Evolutionary conservation across 2,797 vertebrate species (phyloP).

Genomic region (Lophotriccus pileatus): DNA sequence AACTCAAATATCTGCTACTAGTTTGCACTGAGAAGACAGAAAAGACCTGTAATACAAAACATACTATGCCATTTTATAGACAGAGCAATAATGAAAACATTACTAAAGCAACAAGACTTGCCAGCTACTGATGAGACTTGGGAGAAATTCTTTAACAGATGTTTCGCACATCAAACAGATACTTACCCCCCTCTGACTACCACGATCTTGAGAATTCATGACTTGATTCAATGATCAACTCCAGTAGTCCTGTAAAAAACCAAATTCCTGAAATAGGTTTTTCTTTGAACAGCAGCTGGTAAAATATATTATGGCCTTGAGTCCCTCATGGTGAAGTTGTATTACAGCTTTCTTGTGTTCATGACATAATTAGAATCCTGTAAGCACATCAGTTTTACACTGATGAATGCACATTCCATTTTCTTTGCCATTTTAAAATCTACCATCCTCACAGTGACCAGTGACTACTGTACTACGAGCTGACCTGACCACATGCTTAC

Average conservation of each 20-base stretch:
- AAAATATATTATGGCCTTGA: constrained; percentile 11
- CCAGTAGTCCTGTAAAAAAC: constrained; percentile 47
- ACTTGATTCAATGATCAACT: constrained; percentile 65
- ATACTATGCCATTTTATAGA: constrained; percentile 12
- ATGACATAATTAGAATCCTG: constrained; percentile 45
- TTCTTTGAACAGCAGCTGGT: constrained; percentile 18
- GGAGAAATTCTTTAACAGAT: constrained; percentile 74
- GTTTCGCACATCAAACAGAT: constrained; percentile 71
- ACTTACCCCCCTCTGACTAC: constrained; percentile 65
- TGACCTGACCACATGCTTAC: neutral
- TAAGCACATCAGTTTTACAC: constrained; percentile 22
- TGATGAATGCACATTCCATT: neutral
- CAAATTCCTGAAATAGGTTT: constrained; percentile 28
- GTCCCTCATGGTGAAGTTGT: neutral
- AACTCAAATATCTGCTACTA: neutral
- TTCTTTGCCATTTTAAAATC: neutral
- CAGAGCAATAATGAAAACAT: constrained; percentile 53
- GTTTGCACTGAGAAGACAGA: constrained; percentile 27
- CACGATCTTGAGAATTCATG: constrained; percentile 67
- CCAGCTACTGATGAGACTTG: constrained; percentile 61
- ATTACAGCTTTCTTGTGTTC: constrained; percentile 9
- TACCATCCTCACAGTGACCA: neutral
- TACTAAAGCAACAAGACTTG: constrained; percentile 48
- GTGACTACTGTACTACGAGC: neutral
- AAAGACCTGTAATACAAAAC: constrained; percentile 31